These are phyloP conservation scores for Arizona elegans DNA, from an alignment of 2,113 vertebrate genomes.

Conservation along the genomic window DNA sequence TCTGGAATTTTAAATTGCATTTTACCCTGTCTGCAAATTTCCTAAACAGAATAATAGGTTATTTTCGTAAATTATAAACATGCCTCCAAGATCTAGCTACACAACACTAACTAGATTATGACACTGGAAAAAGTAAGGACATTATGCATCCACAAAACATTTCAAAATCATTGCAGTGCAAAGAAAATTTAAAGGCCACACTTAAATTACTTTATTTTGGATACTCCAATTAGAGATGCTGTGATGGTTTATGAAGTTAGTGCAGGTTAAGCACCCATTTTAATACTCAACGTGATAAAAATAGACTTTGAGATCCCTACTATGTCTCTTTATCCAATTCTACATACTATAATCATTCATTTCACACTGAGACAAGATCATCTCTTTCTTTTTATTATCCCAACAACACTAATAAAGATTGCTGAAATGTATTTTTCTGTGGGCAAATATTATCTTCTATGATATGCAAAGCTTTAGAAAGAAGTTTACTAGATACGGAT, in stretches of 20 bases:
- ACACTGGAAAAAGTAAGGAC: background rate
- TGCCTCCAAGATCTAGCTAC: background rate
- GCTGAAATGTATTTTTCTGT: background rate
- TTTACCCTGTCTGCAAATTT: background rate
- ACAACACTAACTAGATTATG: background rate
- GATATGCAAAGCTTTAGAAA: background rate
- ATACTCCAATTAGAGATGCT: background rate
- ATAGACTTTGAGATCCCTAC: background rate
- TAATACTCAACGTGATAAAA: background rate
- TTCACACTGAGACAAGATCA: background rate
- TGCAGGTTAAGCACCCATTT: background rate
- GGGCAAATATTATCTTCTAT: background rate
- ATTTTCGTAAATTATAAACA: background rate
- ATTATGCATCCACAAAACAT: background rate
- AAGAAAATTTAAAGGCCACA: background rate
- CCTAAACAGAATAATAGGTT: background rate
- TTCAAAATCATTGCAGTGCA: background rate
- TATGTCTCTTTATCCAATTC: background rate
- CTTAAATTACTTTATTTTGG: background rate
- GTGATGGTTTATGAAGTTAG: background rate
- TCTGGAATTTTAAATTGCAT: background rate
- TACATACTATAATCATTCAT: background rate
- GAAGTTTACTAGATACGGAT: background rate
- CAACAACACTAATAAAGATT: background rate
- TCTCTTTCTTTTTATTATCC: conserved; percentile 2